Conservation (phyloP, 2,797 vertebrate genomes). For the Tadarida brasiliensis region DNA sequence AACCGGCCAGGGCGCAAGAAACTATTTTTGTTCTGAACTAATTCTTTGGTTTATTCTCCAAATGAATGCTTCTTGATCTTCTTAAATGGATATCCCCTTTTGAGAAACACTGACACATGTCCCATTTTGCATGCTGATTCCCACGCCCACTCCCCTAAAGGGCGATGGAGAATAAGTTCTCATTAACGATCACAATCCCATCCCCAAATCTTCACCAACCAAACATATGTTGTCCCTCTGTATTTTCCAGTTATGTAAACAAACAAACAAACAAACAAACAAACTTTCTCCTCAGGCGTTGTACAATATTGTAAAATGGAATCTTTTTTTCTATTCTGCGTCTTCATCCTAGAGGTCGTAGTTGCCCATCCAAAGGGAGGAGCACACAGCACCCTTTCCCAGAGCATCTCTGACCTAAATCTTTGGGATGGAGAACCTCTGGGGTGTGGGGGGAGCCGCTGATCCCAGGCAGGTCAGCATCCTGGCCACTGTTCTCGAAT, state of each 20-base stretch:
- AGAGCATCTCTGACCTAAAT: background rate
- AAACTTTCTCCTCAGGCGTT: too few relatives aligned
- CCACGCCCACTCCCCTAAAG: background rate
- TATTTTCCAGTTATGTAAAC: background rate
- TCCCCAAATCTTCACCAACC: background rate
- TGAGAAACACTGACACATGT: background rate
- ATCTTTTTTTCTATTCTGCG: background rate
- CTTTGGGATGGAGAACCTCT: background rate
- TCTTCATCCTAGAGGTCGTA: background rate
- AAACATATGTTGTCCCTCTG: background rate
- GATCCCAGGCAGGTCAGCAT: too few relatives aligned
- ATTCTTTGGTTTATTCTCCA: background rate
- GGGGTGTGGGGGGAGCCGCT: background rate
- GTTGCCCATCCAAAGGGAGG: background rate
- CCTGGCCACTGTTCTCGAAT: background rate
- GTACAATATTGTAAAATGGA: background rate
- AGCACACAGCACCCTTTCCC: fast-evolving
- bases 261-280: background rate
- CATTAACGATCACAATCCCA: background rate
- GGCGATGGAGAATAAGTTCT: background rate
- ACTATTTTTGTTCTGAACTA: background rate
- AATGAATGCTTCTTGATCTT: background rate
- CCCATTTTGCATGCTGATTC: background rate
- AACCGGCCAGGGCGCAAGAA: too few relatives aligned
- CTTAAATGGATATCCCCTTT: background rate